Evolutionary conservation across 2,888 invertebrate genomes (phyloP), one percentile per base, ranked within the genome.

Genomic region (Empis stercorea): DNA sequence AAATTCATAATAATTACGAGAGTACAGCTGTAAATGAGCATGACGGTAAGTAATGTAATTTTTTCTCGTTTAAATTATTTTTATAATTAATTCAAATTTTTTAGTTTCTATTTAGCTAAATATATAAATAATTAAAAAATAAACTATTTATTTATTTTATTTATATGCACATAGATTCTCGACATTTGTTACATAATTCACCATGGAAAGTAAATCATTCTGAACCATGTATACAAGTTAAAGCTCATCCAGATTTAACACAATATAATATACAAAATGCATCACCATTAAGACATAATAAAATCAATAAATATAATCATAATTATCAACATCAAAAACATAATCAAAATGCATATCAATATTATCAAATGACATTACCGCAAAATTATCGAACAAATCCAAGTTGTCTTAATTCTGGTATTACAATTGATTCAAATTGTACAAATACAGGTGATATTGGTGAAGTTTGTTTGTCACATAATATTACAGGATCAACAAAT

Each of bases 121-220:
- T n/a, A n/a, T n/a, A n/a, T n/a, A n/a, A n/a, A n/a, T n/a, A n/a
- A n/a, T n/a, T n/a, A n/a, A n/a, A n/a, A n/a, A n/a, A n/a, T n/a
- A n/a, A n/a, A n/a, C n/a, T n/a, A n/a, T n/a, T n/a, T n/a, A n/a
- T n/a, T n/a, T n/a, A n/a, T n/a, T n/a, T n/a, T n/a, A n/a, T n/a
- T n/a, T n/a, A n/a, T n/a, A n/a, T n/a, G n/a, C n/a, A n/a, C n/a
- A n/a, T n/a, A 68, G 68, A 69, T 57, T 64, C 63, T 52, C 65
- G 65, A 59, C 67, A 66, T 52, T 60, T 68, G 52, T 59, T 68
- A 56, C 61, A 60, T 53, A 63, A 55, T 51, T 61, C 64, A 44
- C 60, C 65, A 48, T 57, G 57, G 48, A 62, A 64, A 59, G 54
- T 62, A 42, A 61, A 61, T 51, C 59, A 59, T 52, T 56, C 54